Conservation (phyloP, 2,888 invertebrate species). For the Nomada flava region DNA sequence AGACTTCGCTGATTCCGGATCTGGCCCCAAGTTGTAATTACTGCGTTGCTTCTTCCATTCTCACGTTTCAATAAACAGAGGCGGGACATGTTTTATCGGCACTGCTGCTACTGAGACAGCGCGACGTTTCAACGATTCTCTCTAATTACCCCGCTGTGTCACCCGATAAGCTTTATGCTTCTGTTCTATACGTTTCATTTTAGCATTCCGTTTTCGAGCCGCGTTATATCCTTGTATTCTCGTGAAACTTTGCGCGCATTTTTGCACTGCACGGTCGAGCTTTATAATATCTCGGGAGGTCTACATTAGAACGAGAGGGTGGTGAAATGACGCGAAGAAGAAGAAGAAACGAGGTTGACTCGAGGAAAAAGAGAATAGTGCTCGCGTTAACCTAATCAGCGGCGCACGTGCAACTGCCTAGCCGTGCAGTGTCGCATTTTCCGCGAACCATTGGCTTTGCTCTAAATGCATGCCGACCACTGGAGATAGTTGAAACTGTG, state of each 20-base stretch:
- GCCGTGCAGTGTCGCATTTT: slow-evolving; percentile 58
- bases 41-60: slow-evolving; percentile 1
- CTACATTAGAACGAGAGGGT: neutral
- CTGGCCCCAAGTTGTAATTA: slow-evolving; percentile 12
- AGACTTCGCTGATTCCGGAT: neutral
- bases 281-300: slow-evolving; percentile 11
- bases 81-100: slow-evolving; percentile 8
- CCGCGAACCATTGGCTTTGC: slow-evolving; percentile 61
- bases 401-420: slow-evolving; percentile 61
- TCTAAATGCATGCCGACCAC: slow-evolving; percentile 60
- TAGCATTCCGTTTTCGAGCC: neutral
- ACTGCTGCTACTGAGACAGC: slow-evolving; percentile 31
- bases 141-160: slow-evolving; percentile 26
- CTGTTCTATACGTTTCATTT: neutral
- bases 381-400: slow-evolving; percentile 68
- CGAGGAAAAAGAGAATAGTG: slow-evolving; percentile 33
- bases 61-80: neutral
- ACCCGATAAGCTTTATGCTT: slow-evolving; percentile 1
- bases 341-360: slow-evolving; percentile 32
- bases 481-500: slow-evolving; percentile 57
- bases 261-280: neutral
- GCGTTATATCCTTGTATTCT: neutral
- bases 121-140: slow-evolving; percentile 32
- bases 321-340: slow-evolving; percentile 4
- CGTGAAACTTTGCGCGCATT: too few relatives aligned